These are phyloP conservation scores for Mactra quadrangularis DNA, from an alignment of 1,140 invertebrate genomes.

Conservation along the genomic window DNA sequence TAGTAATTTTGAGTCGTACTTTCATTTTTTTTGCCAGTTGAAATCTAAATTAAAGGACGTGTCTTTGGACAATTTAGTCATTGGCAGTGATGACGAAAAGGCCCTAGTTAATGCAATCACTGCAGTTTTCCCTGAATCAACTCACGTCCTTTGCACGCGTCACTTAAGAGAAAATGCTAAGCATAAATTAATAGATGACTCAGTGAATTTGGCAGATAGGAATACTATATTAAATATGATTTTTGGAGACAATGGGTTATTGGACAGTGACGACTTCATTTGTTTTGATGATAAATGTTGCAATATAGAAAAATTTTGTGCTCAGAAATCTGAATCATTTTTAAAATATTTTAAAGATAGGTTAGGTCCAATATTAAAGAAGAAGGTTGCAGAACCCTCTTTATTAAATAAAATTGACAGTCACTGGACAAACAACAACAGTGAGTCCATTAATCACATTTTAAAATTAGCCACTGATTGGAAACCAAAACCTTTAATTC, in stretches of 20 bases:
- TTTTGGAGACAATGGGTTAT: conserved; percentile 43
- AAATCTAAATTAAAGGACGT: conserved; percentile 31
- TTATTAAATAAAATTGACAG: conserved; percentile 2
- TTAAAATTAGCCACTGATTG: conserved; percentile 42
- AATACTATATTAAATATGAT: conserved; percentile 24
- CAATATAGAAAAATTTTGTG: conserved; percentile 3
- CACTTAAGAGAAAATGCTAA: conserved; percentile 35
- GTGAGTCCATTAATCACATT: conserved; percentile 40
- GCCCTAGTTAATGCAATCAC: conserved; percentile 52
- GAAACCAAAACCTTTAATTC: conserved; percentile 18
- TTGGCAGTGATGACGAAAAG: conserved; percentile 51
- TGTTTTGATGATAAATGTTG: conserved; percentile 53
- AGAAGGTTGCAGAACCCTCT: conserved; percentile 15
- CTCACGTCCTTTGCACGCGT: conserved; percentile 44
- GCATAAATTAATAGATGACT: conserved; percentile 32
- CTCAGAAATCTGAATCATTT: conserved; percentile 48
- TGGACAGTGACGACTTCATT: conserved; percentile 47
- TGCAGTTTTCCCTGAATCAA: conserved; percentile 34
- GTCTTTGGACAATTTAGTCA: conserved; percentile 16
- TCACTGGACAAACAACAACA: conserved; percentile 62
- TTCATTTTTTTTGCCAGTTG: conserved; percentile 31
- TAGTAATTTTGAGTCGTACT: conserved; percentile 57
- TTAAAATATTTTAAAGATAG: conserved; percentile 38
- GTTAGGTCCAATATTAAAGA: neutral
- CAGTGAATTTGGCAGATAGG: neutral